Percentiles rank a stretch among this genome's conserved stretches.
These are phyloP conservation scores for Oscheius myriophilus DNA, from an alignment of 2,888 invertebrate species.

Conservation along the genomic window DNA sequence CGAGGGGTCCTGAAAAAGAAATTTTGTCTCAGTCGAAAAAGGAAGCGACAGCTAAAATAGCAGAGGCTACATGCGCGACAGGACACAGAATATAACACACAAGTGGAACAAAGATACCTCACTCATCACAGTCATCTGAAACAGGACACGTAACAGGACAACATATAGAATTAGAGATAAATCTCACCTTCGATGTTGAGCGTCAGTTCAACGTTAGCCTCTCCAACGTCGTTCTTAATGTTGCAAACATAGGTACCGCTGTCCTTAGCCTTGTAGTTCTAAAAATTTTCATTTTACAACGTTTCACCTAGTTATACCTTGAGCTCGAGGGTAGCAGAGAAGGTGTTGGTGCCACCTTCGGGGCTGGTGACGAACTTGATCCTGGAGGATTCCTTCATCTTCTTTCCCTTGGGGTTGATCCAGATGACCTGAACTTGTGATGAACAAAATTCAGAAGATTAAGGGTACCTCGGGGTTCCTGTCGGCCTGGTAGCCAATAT, in stretches of 20 bases:
- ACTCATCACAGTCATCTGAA: constrained; percentile 26
- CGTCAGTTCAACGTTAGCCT: constrained; percentile 94
- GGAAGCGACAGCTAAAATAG: not conserved
- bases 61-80: not conserved
- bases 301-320: constrained; percentile 52
- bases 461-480: constrained; percentile 66
- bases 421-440: constrained; percentile 59
- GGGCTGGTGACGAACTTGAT: constrained; percentile 68
- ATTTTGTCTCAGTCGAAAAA: not conserved
- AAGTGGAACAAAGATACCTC: constrained; percentile 5
- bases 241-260: constrained; percentile 94
- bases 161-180: constrained; percentile 69
- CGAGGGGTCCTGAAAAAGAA: constrained; percentile 64
- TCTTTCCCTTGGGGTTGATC: constrained; percentile 71
- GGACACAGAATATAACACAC: constrained; percentile 12
- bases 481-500: constrained; percentile 71
- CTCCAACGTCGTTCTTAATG: constrained; percentile 93
- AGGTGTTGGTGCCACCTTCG: constrained; percentile 66
- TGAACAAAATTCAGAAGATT: not conserved
- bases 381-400: constrained; percentile 71
- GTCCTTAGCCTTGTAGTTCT: constrained; percentile 72
- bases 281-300: constrained; percentile 31
- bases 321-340: constrained; percentile 68
- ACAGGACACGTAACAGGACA: constrained; percentile 4
- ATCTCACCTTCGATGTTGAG: constrained; percentile 93